Evolutionary conservation across 2,113 vertebrate species (phyloP), one percentile per base, ranked within the genome.

Genomic region (Paradoxurus hermaphroditus): DNA sequence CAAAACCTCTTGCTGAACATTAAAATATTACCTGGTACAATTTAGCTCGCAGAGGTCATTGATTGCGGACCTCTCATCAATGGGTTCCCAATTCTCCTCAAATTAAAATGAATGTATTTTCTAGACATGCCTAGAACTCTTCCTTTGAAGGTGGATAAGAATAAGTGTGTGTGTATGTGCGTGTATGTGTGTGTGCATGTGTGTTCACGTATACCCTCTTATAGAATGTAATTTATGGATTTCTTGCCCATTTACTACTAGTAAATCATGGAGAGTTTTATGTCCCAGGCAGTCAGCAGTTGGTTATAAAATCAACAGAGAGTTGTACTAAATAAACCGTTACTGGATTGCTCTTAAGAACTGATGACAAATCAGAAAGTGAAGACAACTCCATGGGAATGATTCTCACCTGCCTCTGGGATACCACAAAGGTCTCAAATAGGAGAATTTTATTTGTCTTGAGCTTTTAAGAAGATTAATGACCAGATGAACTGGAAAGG

Each of bases 211-310:
- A 91, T 4, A 46, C 6, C 51, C 73, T 92, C 78, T 79, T 86
- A 79, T 14, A 49, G 41, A 29, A 90, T 73, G 73, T 90, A 92
- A 98, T 92, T 96, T 97, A 96, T 77, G 49, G 86, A 92, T 97
- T 97, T 94, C 96, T 98, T 96, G 75, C 59, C 87, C 51, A 94
- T 68, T 94, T 68, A 87, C 81, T 97, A 79, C 97, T 81, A 96
- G 53, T 97, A 98, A 98, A 98, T 98, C 96, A 97, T 90, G 59
- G n/a, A 46, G 81, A 93, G 92, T 98, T 98, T 98, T 97, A 98
- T 73, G 87, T 90, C 87, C 84, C 39, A 49, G 97, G 93, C 70
- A 96, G 97, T 96, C 92, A 96, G 97, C 96, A 87, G 79, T 92
- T 85, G 96, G 96, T 94, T 97, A 97, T 97, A 98, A 97, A 96